Base-by-base conservation (phyloP, 1,140 invertebrate genomes). In the Helicoverpa zea region DNA sequence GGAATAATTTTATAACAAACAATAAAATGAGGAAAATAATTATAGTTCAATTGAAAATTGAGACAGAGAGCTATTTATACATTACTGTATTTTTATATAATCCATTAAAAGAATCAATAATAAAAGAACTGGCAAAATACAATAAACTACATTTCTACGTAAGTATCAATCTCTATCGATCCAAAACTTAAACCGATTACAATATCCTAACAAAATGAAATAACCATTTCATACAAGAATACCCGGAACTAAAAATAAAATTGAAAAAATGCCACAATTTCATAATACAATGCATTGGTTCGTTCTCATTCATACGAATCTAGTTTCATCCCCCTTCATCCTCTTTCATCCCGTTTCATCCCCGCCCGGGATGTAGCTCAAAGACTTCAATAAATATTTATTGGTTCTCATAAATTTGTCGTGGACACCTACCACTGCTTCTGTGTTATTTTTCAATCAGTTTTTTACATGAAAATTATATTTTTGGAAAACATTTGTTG, bases 311-410 rank as follows among this genome's bases (percentile, higher is more conserved):
- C 70, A 58, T 73, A 73, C 29, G 70, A 73, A 72, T 73, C 54
- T 30, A 56, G 70, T 58, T 58, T 43, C 70, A 73, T 68, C 64
- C 43, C 35, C 35, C 30, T 68, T 47, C 43, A 23, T 30, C 54
- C 70, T 29, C 5, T 43, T 72, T 54, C 68, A 72, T 72, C 68
- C 68, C 49, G 49, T 73, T 58, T 73, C 70, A 73, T 73, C 70
- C 49, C 29, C 52, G 16, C 52, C 43, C 52, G 70, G 52, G 51
- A 73, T 76, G 58, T 76, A 58, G 58, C 51, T 76, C 73, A 76
- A 76, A 79, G 61, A 68, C 76, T 49, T 29, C 76, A 63, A 76
- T 76, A 76, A 49, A 76, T 76, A 76, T 76, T 76, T 76, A 76
- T 76, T 76, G 73, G 56, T 43, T 51, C 56, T 76, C 54, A 76